These are phyloP conservation scores for Aporophyla lueneburgensis DNA, from an alignment of 2,888 invertebrate species.

Conservation along the genomic window DNA sequence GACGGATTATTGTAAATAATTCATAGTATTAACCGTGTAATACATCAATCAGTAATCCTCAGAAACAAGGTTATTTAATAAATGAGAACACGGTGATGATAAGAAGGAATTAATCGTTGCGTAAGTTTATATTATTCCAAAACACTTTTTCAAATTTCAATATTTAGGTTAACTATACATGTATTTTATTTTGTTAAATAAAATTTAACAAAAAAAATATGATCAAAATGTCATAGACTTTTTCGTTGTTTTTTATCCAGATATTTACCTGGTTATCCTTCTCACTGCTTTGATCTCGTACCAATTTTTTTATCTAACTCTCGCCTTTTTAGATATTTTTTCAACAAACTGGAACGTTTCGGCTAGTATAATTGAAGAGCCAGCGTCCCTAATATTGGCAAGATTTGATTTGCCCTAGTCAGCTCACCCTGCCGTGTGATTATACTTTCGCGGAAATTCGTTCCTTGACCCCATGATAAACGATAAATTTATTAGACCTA, in stretches of 20 bases:
- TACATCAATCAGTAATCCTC: background rate
- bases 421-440: conserved; percentile 43
- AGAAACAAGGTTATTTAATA: background rate
- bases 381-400: conserved; percentile 29
- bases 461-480: conserved; percentile 36
- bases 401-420: conserved; percentile 39
- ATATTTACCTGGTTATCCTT: background rate
- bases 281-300: conserved; percentile 20
- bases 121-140: background rate
- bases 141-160: background rate
- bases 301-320: conserved; percentile 1
- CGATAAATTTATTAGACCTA: too few relatives aligned
- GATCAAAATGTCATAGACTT: background rate
- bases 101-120: background rate
- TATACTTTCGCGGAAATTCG: conserved; percentile 30
- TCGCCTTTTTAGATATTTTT: conserved; percentile 9
- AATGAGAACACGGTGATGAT: background rate
- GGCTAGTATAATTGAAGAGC: conserved; percentile 24
- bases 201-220: background rate
- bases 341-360: background rate
- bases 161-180: background rate
- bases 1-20: conserved; percentile 11
- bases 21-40: background rate
- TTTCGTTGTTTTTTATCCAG: background rate
- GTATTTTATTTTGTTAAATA: background rate